Evolutionary conservation across 2,797 vertebrate genomes (phyloP).

Genomic region (Neomorphus geoffroyi): DNA sequence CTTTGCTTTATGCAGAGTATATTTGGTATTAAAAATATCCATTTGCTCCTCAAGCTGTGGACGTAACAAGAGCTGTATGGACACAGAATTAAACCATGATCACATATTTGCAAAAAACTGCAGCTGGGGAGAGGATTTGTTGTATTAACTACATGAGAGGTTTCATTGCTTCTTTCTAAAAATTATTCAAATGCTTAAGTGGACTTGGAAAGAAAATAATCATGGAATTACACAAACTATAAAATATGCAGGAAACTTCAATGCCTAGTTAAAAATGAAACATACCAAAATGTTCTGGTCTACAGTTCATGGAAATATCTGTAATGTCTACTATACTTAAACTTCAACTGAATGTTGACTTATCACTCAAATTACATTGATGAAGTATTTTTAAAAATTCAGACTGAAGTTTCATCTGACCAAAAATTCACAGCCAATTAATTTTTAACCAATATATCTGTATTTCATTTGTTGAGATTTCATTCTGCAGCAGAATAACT

Average conservation of each 20-base stretch:
- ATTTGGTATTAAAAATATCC: not conserved
- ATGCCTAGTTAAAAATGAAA: not conserved
- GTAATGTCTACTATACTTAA: not conserved
- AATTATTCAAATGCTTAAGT: not conserved
- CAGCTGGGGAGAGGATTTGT: not conserved
- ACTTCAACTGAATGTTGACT: not conserved
- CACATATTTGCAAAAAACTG: not conserved
- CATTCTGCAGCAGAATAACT: not conserved
- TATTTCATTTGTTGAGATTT: not conserved
- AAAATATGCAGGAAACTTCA: not conserved
- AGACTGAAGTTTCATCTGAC: not conserved
- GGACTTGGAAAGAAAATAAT: not conserved
- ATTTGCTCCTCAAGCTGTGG: not conserved
- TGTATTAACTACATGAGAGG: not conserved
- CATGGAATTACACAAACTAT: not conserved
- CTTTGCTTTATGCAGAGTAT: not conserved
- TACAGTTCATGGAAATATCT: not conserved
- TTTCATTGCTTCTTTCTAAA: not conserved
- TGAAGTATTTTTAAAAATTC: not conserved
- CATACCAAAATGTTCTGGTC: not conserved
- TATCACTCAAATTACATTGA: not conserved
- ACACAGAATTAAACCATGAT: fast-evolving
- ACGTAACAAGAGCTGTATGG: not conserved
- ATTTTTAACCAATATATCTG: not conserved
- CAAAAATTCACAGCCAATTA: not conserved